A percentile compares a stretch with the other conserved stretches of the same genome.
Conservation (phyloP, 2,113 vertebrate species). For the Takifugu flavidus region DNA sequence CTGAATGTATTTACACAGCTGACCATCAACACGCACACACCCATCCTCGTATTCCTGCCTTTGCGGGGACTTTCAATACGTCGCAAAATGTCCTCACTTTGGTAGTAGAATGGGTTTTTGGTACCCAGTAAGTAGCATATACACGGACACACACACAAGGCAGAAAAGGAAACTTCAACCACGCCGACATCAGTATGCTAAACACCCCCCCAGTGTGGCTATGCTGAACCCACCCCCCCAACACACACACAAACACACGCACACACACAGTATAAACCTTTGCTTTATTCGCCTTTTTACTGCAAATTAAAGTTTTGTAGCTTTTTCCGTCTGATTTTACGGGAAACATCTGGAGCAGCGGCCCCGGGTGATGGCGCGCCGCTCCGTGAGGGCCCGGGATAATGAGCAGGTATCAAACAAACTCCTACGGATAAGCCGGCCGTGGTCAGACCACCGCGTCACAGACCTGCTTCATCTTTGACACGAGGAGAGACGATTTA, state of each 20-base stretch:
- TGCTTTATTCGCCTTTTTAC: conserved; percentile 74
- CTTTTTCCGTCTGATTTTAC: conserved; percentile 82
- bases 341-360: conserved; percentile 79
- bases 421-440: conserved; percentile 44
- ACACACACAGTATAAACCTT: conserved; percentile 69
- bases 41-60: too few relatives aligned
- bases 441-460: conserved; percentile 34
- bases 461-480: conserved; percentile 30
- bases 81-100: too few relatives aligned
- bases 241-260: conserved; percentile 20
- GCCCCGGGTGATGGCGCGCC: conserved; percentile 67
- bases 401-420: conserved; percentile 76
- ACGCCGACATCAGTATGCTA: conserved; percentile 25
- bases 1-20: conserved; percentile 33
- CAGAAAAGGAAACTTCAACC: conserved; percentile 15
- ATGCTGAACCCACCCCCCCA: too few relatives aligned
- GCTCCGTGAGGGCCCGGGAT: conserved; percentile 63
- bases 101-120: too few relatives aligned
- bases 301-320: conserved; percentile 81
- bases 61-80: conserved; percentile 7
- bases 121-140: conserved; percentile 15
- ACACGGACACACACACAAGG: conserved; percentile 13
- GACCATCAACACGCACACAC: conserved; percentile 24
- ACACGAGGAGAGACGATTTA: neutral
- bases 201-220: too few relatives aligned